phyloP scores from a whole-genome alignment of 2,888 invertebrate genomes.

The Caenorhabditis sinica region DNA sequence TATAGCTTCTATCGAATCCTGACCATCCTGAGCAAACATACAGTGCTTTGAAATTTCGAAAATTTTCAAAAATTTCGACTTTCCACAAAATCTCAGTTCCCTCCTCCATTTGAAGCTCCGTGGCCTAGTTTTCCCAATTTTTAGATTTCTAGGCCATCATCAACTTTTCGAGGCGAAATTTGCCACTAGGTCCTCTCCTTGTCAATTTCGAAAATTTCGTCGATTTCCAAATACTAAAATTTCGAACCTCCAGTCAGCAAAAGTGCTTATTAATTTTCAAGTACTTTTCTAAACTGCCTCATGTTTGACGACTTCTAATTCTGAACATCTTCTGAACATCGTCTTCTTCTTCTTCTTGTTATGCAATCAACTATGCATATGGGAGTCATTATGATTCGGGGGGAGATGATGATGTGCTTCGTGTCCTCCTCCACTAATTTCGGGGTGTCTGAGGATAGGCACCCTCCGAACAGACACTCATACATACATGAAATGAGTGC shows the following conservation, averaged over 20 bases:
- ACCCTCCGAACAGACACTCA: too few species aligned
- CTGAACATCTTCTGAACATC: background rate
- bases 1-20: too few species aligned
- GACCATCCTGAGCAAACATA: too few species aligned
- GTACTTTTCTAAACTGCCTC: background rate
- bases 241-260: background rate
- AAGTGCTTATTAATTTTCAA: background rate
- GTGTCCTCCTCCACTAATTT: constrained; percentile 48
- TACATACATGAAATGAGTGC: constrained; percentile 36
- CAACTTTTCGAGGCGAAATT: too few species aligned
- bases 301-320: background rate
- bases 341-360: constrained; percentile 16
- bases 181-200: background rate
- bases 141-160: constrained; percentile 1
- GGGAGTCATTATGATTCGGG: constrained; percentile 57
- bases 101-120: background rate
- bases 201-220: background rate
- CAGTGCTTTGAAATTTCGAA: too few species aligned
- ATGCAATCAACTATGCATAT: constrained; percentile 66
- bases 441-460: constrained; percentile 51
- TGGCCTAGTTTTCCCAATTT: background rate
- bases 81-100: too few species aligned
- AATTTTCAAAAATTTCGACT: too few species aligned
- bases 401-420: constrained; percentile 33
- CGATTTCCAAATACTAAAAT: background rate